Evolutionary conservation across 2,113 vertebrate species (phyloP).

Genomic region (Ranitomeya variabilis): DNA sequence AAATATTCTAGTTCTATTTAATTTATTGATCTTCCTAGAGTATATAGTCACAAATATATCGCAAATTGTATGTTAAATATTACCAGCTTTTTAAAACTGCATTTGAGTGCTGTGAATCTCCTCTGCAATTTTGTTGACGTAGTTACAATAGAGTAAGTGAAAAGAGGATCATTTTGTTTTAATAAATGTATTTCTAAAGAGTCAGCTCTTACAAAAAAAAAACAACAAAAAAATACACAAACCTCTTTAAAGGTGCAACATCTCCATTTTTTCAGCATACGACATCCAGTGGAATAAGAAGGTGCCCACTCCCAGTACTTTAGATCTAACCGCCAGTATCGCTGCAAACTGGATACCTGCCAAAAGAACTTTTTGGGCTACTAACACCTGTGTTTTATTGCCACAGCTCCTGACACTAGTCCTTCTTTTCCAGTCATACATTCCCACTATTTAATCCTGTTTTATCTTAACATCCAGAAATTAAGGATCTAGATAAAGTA

Average conservation of each 20-base stretch:
- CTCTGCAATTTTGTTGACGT: constrained; percentile 53
- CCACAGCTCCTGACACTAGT: neutral
- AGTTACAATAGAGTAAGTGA: constrained; percentile 51
- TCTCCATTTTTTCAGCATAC: constrained; percentile 6
- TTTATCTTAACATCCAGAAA: neutral
- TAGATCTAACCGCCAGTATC: constrained; percentile 9
- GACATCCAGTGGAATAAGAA: neutral
- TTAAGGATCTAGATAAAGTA: neutral
- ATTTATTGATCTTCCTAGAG: constrained; percentile 41
- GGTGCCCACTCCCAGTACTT: neutral
- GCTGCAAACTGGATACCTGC: constrained; percentile 21
- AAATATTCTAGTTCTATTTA: constrained; percentile 49
- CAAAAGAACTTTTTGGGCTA: constrained; percentile 5
- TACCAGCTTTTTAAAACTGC: constrained; percentile 50
- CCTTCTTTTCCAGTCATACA: neutral
- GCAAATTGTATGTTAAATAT: constrained; percentile 57
- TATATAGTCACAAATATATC: constrained; percentile 54
- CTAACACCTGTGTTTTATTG: neutral
- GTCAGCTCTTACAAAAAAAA: neutral
- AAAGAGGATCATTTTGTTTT: constrained; percentile 38
- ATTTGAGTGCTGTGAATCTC: constrained; percentile 56
- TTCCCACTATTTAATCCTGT: neutral
- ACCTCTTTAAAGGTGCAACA: constrained; percentile 52
- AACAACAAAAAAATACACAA: neutral
- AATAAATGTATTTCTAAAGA: constrained; percentile 49